A percentile compares a stretch with the other conserved stretches of the same genome.
Conservation (phyloP, 2,888 invertebrate species). For the Tipula vernalis region DNA sequence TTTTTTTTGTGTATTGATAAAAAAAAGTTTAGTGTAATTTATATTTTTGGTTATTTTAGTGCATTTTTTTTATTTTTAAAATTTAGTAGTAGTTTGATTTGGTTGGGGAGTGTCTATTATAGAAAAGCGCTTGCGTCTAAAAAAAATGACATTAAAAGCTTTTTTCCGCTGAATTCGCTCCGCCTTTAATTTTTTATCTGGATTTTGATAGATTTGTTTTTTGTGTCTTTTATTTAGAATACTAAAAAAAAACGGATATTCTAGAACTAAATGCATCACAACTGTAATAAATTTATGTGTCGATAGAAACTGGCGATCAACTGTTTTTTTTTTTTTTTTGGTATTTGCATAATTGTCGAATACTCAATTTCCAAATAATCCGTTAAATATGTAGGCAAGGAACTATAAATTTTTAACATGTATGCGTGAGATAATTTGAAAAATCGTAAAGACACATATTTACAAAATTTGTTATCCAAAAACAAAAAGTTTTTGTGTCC, state of each 20-base stretch:
- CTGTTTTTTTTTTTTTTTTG: neutral
- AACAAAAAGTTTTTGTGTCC: neutral
- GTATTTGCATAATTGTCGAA: neutral
- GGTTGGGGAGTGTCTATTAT: slow-evolving; percentile 17
- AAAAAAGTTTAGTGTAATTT: neutral
- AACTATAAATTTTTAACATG: neutral
- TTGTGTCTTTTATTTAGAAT: neutral
- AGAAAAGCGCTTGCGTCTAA: slow-evolving; percentile 19
- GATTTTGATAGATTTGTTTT: neutral
- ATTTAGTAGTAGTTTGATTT: slow-evolving; percentile 8
- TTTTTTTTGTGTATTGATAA: neutral
- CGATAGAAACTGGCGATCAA: neutral
- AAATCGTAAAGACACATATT: neutral
- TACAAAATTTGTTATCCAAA: neutral
- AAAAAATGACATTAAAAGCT: slow-evolving; percentile 11
- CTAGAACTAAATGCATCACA: neutral
- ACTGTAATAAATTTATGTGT: neutral
- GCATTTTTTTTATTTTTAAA: neutral
- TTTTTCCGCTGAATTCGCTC: slow-evolving; percentile 10
- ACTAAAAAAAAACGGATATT: neutral
- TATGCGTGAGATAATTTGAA: neutral
- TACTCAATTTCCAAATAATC: neutral
- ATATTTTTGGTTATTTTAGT: neutral
- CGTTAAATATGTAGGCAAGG: neutral
- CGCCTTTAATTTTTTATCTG: slow-evolving; percentile 6